Evolutionary conservation across 2,113 vertebrate species (phyloP), one percentile per base, ranked within the genome.

Genomic region (Passer montanus): DNA sequence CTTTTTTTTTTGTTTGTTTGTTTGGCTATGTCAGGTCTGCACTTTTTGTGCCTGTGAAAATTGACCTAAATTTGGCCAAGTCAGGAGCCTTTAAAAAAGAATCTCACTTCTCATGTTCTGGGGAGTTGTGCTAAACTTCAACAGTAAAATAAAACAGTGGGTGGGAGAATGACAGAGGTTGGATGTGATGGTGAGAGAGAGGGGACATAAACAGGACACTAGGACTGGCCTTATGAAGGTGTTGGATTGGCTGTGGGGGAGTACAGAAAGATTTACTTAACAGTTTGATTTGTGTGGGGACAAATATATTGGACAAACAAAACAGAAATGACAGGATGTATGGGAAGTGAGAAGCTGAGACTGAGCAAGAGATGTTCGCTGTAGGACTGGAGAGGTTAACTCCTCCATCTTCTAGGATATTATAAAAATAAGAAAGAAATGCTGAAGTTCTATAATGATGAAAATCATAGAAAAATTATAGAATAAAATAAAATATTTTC

Each of bases 1-100:
- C 5, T 13, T 16, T 10, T 14, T 67, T 5, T 11, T 37, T n/a
- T 15, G 6, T 21, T 12, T 76, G 6, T 53, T 15, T 3, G 10
- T 87, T 87, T 91, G 62, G 35, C 15, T 27, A 0, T 23, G 59
- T 93, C 53, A 77, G 35, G 59, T 46, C 83, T 74, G 44, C 8
- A 21, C 52, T 50, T 84, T 69, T 59, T 90, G 56, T 67, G 53
- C 76, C 84, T 93, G 31, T 92, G 81, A 94, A 95, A 93, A 68
- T 19, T 58, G 66, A 80, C 95, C 84, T 86, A 90, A 87, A 95
- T 70, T 67, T 82, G 87, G 63, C 93, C 93, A 95, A 87, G 53
- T 79, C 89, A 76, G 49, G 88, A 84, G 46, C 31, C 41, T 76
- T 75, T 83, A 77, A 66, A 67, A 93, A 88, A 85, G 28, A 75